Percentiles rank a stretch among this genome's conserved stretches.
Conservation (phyloP, 1,140 invertebrate species). For the Conus ventricosus region DNA sequence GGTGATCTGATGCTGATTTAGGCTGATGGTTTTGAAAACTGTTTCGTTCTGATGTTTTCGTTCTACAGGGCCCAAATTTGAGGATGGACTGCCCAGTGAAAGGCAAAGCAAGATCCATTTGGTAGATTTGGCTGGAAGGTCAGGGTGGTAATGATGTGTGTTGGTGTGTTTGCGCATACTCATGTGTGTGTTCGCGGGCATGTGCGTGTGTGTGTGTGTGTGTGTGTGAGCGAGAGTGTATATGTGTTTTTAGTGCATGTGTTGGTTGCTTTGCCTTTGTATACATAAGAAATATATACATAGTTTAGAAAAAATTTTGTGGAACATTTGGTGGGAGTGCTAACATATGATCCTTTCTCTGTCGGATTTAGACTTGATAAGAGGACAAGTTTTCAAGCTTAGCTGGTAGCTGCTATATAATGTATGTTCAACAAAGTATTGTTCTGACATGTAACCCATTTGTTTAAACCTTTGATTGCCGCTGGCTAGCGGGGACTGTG, state of each 20-base stretch:
- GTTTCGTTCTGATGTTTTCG: background rate
- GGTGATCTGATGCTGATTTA: too few species aligned
- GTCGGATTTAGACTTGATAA: too few species aligned
- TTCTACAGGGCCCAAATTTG: constrained; percentile 74
- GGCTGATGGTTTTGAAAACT: too few species aligned
- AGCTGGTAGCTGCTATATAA: too few species aligned
- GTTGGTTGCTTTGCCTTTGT: background rate
- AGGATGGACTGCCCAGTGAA: constrained; percentile 78
- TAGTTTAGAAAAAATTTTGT: background rate
- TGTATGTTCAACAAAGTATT: too few species aligned
- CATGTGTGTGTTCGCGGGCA: background rate
- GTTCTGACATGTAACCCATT: too few species aligned
- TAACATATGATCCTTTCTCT: too few species aligned
- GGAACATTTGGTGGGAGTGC: too few species aligned
- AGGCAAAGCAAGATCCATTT: constrained; percentile 81
- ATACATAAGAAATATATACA: background rate
- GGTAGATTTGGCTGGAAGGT: constrained; percentile 83
- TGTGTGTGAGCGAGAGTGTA: background rate
- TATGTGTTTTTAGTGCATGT: background rate
- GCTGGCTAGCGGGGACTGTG: too few species aligned
- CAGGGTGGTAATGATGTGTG: constrained; percentile 15
- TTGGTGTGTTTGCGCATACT: background rate
- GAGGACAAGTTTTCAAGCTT: too few species aligned
- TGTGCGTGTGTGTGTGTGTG: constrained; percentile 5
- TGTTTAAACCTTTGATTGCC: too few species aligned